Conservation (phyloP, 2,888 invertebrate species). For the Muscina levida region DNA sequence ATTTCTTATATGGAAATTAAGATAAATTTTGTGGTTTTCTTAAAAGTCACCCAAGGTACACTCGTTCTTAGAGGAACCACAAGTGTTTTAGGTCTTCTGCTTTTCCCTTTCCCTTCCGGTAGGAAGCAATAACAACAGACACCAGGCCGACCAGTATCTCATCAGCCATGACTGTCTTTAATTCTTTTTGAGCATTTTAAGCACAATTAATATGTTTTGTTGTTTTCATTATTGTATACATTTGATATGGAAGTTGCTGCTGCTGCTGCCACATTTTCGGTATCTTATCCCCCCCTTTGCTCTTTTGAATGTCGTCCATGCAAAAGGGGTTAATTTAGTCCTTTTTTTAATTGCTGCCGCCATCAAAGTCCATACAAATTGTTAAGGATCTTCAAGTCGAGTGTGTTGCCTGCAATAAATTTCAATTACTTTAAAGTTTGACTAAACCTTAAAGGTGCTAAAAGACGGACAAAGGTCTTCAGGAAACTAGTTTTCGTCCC, state of each 20-base stretch:
- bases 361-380: constrained; percentile 51
- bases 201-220: constrained; percentile 61
- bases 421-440: constrained; percentile 61
- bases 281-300: neutral
- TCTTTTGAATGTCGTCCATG: neutral
- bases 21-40: constrained; percentile 57
- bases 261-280: neutral
- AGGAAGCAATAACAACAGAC: no score
- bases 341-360: constrained; percentile 54
- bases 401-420: constrained; percentile 53
- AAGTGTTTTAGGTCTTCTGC: constrained; percentile 23
- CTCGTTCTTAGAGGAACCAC: constrained; percentile 39
- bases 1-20: constrained; percentile 41
- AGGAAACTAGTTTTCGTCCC: constrained; percentile 10
- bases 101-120: neutral
- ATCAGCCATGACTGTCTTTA: neutral
- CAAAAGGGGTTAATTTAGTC: constrained; percentile 60
- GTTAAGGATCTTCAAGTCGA: neutral
- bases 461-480: neutral
- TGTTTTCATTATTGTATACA: neutral
- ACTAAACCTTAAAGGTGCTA: constrained; percentile 53
- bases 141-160: neutral
- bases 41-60: constrained; percentile 38
- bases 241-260: neutral
- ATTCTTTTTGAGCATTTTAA: constrained; percentile 33